A percentile compares a stretch with the other conserved stretches of the same genome.
phyloP scores from a whole-genome alignment of 2,113 vertebrate species.

The Nannobrachium achirus region DNA sequence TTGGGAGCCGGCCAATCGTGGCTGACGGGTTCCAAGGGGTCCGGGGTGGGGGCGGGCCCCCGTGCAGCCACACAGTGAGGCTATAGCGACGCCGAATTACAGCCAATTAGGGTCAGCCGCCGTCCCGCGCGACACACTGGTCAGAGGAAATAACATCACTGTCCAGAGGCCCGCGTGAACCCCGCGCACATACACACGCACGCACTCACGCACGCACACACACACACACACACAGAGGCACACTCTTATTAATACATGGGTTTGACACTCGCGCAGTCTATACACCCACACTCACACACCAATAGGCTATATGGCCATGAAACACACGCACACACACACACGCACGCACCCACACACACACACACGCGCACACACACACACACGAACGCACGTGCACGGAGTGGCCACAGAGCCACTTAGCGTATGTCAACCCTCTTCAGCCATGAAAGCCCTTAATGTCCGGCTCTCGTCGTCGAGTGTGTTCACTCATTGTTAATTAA shows the following conservation, averaged over 20 bases:
- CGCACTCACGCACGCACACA: constrained; percentile 20
- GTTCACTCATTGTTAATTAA: constrained; percentile 67
- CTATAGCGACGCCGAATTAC: constrained; percentile 66
- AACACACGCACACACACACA: not conserved
- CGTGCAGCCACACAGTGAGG: constrained; percentile 51
- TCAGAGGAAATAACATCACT: constrained; percentile 73
- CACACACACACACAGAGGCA: constrained; percentile 11
- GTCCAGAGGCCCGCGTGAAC: not conserved
- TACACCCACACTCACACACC: constrained; percentile 7
- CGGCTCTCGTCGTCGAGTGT: constrained; percentile 41
- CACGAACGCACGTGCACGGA: constrained; percentile 9
- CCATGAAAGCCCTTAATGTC: constrained; percentile 62
- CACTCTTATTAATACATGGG: too few relatives aligned
- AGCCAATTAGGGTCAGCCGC: constrained; percentile 76
- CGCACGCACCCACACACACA: not conserved
- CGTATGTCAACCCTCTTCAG: constrained; percentile 20
- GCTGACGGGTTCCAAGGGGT: constrained; percentile 39
- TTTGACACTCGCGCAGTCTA: too few relatives aligned
- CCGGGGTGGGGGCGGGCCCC: constrained; percentile 5
- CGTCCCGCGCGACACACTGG: constrained; percentile 49
- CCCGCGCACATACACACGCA: constrained; percentile 28
- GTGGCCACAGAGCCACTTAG: not conserved
- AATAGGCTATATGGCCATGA: not conserved
- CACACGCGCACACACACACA: constrained; percentile 21
- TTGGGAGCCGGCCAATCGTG: constrained; percentile 19